Evolutionary conservation across 2,797 vertebrate species (phyloP).

Genomic region (Ispidina picta): DNA sequence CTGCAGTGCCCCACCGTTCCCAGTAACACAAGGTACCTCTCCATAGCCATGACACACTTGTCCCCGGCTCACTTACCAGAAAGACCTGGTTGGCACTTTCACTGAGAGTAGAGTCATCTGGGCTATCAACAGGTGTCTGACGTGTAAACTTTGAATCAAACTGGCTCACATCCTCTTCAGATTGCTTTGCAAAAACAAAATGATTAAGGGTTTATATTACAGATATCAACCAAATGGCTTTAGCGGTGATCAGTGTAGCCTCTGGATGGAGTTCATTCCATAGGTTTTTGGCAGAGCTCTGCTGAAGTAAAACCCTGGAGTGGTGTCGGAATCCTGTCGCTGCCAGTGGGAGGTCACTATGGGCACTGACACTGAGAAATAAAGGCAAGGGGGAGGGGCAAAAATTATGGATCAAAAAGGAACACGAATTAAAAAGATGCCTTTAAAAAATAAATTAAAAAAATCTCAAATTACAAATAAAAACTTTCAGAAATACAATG

Average conservation of each 20-base stretch:
- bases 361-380: conserved; percentile 64
- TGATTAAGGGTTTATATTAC: conserved; percentile 62
- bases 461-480: conserved; percentile 20
- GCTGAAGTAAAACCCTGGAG: conserved; percentile 67
- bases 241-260: conserved; percentile 45
- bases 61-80: conserved; percentile 83
- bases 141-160: conserved; percentile 99
- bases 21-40: neutral
- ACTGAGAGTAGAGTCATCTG: conserved; percentile 98
- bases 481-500: conserved; percentile 37
- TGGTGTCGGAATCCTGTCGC: conserved; percentile 59
- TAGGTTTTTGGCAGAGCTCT: conserved; percentile 64
- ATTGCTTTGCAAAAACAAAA: conserved; percentile 89
- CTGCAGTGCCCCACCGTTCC: neutral
- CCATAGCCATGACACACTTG: neutral
- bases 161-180: conserved; percentile 99
- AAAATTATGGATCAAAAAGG: conserved; percentile 66
- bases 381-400: conserved; percentile 63
- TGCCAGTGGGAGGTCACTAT: conserved; percentile 59
- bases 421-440: conserved; percentile 62
- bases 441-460: neutral
- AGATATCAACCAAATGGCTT: conserved; percentile 61
- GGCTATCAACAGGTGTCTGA: conserved; percentile 99
- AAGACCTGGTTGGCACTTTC: conserved; percentile 99
- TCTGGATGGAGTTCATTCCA: conserved; percentile 66